Conservation (phyloP, 2,113 vertebrate species). For the Indicator maculatus region DNA sequence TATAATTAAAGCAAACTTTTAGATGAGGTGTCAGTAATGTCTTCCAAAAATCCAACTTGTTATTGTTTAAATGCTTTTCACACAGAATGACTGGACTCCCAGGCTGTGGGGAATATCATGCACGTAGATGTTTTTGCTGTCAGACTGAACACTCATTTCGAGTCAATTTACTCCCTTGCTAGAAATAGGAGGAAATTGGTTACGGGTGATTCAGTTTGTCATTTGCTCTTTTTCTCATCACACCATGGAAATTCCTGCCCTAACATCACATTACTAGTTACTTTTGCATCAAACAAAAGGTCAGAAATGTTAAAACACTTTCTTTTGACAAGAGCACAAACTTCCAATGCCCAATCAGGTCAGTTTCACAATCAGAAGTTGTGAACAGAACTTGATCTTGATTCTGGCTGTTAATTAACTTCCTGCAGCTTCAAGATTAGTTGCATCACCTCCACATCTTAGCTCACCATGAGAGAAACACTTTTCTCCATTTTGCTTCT, state of each 20-base stretch:
- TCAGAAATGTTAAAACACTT: neutral
- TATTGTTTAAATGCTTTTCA: neutral
- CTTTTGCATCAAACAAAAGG: neutral
- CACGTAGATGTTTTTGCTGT: neutral
- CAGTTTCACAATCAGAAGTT: neutral
- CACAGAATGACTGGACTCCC: neutral
- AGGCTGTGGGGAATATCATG: neutral
- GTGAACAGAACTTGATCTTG: neutral
- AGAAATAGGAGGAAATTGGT: slow-evolving; percentile 18
- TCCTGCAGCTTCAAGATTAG: neutral
- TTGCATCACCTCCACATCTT: neutral
- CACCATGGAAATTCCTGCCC: slow-evolving; percentile 5
- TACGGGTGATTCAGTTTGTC: slow-evolving; percentile 44
- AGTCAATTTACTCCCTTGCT: slow-evolving; percentile 25
- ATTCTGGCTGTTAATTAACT: neutral
- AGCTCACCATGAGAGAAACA: neutral
- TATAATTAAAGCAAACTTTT: neutral
- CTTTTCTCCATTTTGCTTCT: neutral
- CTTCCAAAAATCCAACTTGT: neutral
- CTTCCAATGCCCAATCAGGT: neutral
- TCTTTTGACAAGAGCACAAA: neutral
- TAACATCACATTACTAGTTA: neutral
- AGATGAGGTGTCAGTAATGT: neutral
- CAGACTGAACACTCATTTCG: slow-evolving; percentile 4
- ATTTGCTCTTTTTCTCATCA: slow-evolving; percentile 42